A percentile compares a stretch with the other conserved stretches of the same genome.
Conservation (phyloP, 2,113 vertebrate species). For the Suricata suricatta region DNA sequence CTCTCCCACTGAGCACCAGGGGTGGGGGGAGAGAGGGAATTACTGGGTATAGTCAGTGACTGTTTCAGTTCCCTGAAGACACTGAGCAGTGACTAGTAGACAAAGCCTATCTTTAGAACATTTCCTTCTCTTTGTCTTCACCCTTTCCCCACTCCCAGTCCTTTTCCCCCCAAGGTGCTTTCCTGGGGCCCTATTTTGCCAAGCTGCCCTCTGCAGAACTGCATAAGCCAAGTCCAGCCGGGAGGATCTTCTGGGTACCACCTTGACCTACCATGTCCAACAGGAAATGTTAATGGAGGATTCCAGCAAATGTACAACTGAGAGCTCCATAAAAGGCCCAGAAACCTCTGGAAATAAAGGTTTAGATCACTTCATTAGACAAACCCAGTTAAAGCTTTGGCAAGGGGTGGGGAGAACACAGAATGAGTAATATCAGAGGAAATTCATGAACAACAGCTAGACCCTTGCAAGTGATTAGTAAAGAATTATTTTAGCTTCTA, state of each 20-base stretch:
- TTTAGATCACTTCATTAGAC: background rate
- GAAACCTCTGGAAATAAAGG: conserved; percentile 13
- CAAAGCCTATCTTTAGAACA: background rate
- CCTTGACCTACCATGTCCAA: background rate
- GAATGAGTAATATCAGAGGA: background rate
- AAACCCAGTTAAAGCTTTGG: background rate
- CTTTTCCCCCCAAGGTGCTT: background rate
- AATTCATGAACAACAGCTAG: background rate
- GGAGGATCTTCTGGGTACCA: background rate
- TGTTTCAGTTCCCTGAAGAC: background rate
- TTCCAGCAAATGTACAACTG: background rate
- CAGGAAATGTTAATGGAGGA: background rate
- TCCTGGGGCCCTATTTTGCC: background rate
- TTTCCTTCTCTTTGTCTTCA: background rate
- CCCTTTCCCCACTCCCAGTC: background rate
- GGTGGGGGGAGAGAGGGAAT: background rate
- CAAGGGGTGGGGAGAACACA: background rate
- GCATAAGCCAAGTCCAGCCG: background rate
- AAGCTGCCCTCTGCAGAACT: background rate
- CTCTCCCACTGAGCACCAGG: background rate
- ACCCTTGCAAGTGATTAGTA: background rate
- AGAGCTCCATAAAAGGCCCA: background rate
- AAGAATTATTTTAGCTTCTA: background rate
- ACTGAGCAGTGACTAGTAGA: background rate
- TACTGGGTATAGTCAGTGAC: background rate